Base-by-base conservation (phyloP, 1,140 invertebrate species). In the Lasaia peninsularis region DNA sequence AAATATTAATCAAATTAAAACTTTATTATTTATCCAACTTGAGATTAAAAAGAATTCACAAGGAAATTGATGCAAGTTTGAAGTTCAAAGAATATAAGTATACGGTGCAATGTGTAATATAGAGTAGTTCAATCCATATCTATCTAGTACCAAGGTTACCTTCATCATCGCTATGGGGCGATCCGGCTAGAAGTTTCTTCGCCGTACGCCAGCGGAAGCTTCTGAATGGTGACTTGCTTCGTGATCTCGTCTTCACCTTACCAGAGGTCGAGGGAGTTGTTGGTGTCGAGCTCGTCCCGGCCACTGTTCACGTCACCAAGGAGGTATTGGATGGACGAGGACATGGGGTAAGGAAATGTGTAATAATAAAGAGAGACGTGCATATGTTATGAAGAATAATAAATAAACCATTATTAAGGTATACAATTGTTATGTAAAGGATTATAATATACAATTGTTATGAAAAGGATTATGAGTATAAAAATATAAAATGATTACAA, bases 211-310 rank as follows among this genome's bases (percentile, higher is more conserved):
- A 97, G 57, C 95, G 92, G 92, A 97, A 96, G 87, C 95, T 96
- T 71, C 96, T 91, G 92, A 97, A 97, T 51, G 96, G 96, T 60
- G 95, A 96, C 89, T 97, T 97, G 90, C 95, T 96, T 67, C 96
- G 92, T 63, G 93, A 95, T 65, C 93, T 92, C 82, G 94, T 92
- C 91, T 95, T 95, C 89, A 93, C 92, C 80, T 89, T 90, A 83
- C 79, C 78, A 69, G 82, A 80, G 52, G 78, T 85, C 10, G 83
- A 81, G 20, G 86, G 75, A 49, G 87, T 88, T 4, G 79, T 75
- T 12, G 81, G 78, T 11, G 76, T 73, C 21, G 80, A 83, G 58
- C 83, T 78, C 70, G 80, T 60, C 11, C 85, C 75, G 62, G 76
- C 71, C 52, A 76, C 79, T 82, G 63, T 56, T 32, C 59, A 66